These are phyloP conservation scores for Mizuhopecten yessoensis DNA, from an alignment of 1,140 invertebrate species.

Conservation along the genomic window DNA sequence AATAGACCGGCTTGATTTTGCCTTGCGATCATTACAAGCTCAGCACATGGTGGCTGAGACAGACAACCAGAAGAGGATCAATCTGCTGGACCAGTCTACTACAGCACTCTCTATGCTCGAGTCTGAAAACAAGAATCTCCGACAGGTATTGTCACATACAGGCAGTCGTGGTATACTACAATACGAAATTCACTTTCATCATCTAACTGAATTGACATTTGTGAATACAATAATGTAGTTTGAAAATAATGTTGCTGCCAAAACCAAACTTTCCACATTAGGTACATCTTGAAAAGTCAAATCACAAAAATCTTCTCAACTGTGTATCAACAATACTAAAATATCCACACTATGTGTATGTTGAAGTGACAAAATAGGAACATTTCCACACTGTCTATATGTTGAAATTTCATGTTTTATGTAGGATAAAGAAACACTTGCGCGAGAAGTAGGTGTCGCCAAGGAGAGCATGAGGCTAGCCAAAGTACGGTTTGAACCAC, in stretches of 20 bases:
- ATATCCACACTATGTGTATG: too few relatives aligned
- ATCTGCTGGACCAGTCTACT: constrained; percentile 75
- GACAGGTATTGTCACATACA: constrained; percentile 66
- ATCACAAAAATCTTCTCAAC: too few relatives aligned
- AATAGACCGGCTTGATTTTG: constrained; percentile 75
- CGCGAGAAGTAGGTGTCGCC: constrained; percentile 70
- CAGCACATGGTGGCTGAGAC: constrained; percentile 75
- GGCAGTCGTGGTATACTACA: too few relatives aligned
- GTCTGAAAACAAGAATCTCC: constrained; percentile 76
- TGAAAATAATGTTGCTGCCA: too few relatives aligned
- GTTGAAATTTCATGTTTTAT: constrained; percentile 27
- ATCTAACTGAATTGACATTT: too few relatives aligned
- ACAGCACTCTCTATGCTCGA: constrained; percentile 74
- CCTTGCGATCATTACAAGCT: constrained; percentile 75
- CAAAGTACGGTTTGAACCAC: constrained; percentile 69
- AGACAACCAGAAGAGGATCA: constrained; percentile 73
- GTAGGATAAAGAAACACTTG: constrained; percentile 73
- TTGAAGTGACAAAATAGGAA: too few relatives aligned
- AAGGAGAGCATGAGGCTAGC: constrained; percentile 75
- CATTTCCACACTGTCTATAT: too few relatives aligned
- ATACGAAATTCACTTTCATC: too few relatives aligned
- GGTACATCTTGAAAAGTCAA: too few relatives aligned
- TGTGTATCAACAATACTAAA: too few relatives aligned
- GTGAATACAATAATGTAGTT: too few relatives aligned
- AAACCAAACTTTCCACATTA: too few relatives aligned